Conservation (phyloP, 2,888 invertebrate genomes). For the Leptogaster cylindrica region DNA sequence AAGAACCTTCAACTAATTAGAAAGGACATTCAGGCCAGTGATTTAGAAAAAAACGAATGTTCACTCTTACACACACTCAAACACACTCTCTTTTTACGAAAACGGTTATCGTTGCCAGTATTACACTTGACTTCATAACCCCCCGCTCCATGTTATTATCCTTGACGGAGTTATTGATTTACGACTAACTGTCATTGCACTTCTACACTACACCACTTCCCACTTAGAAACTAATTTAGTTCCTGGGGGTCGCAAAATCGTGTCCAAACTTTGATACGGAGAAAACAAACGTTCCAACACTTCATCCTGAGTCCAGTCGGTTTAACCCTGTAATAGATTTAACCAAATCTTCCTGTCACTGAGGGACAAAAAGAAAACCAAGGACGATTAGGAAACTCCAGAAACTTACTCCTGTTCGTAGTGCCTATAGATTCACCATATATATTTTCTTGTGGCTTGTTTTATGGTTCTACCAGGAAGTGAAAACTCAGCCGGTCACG, state of each 20-base stretch:
- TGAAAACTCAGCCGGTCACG: constrained; percentile 33
- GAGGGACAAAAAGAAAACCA: not conserved
- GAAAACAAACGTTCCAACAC: constrained; percentile 4
- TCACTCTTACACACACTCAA: too few relatives aligned
- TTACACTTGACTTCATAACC: too few relatives aligned
- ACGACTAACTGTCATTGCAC: not conserved
- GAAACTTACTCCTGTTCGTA: not conserved
- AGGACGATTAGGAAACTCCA: constrained; percentile 3
- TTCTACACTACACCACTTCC: not conserved
- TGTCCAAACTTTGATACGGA: constrained; percentile 19
- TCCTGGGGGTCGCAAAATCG: constrained; percentile 28
- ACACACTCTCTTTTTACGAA: not conserved
- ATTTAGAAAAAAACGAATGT: not conserved
- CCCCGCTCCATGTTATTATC: too few relatives aligned
- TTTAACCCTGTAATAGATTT: constrained; percentile 11
- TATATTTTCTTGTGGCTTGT: constrained; percentile 20
- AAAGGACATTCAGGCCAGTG: constrained; percentile 20
- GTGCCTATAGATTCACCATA: too few relatives aligned
- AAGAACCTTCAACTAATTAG: constrained; percentile 14
- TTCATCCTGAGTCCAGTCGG: constrained; percentile 10
- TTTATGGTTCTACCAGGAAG: constrained; percentile 24
- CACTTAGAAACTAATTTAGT: constrained; percentile 34
- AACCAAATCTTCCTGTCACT: constrained; percentile 11
- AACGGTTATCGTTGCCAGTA: not conserved
- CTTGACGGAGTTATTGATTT: not conserved